phyloP scores from a whole-genome alignment of 2,888 invertebrate species.

The Noctua fimbriata region DNA sequence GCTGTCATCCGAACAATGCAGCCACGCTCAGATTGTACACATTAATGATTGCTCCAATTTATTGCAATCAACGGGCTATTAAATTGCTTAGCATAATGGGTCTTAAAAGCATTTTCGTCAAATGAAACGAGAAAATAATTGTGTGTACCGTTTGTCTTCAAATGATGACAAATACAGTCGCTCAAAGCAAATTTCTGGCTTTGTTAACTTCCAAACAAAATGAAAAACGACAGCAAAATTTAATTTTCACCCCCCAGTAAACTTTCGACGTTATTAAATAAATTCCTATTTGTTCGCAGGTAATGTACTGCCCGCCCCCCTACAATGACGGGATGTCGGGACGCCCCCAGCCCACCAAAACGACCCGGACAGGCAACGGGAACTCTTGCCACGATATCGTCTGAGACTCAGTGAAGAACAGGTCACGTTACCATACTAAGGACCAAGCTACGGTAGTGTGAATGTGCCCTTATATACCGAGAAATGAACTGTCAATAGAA shows the following conservation, averaged over 20 bases:
- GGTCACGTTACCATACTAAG: constrained; percentile 74
- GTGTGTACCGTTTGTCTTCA: background rate
- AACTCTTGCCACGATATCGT: constrained; percentile 91
- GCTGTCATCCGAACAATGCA: constrained; percentile 28
- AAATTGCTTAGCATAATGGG: background rate
- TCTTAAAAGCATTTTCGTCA: background rate
- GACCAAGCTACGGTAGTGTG: constrained; percentile 84
- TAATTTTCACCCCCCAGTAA: constrained; percentile 11
- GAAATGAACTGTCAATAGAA: constrained; percentile 37
- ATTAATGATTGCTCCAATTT: constrained; percentile 17
- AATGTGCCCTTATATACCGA: constrained; percentile 47
- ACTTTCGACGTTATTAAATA: constrained; percentile 8
- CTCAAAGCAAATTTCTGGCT: background rate
- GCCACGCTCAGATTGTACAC: background rate
- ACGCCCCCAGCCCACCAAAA: constrained; percentile 91
- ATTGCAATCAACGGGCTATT: constrained; percentile 16
- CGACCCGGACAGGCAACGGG: constrained; percentile 93
- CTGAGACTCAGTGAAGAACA: constrained; percentile 85
- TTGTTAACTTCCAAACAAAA: background rate
- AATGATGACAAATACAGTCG: constrained; percentile 28
- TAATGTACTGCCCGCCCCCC: constrained; percentile 91
- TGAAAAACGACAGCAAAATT: constrained; percentile 28
- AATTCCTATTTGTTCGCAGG: constrained; percentile 73
- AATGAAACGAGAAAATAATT: constrained; percentile 3
- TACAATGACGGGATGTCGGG: constrained; percentile 85